Evolutionary conservation across 2,888 invertebrate species (phyloP).

Genomic region (Syrista parreyssii): DNA sequence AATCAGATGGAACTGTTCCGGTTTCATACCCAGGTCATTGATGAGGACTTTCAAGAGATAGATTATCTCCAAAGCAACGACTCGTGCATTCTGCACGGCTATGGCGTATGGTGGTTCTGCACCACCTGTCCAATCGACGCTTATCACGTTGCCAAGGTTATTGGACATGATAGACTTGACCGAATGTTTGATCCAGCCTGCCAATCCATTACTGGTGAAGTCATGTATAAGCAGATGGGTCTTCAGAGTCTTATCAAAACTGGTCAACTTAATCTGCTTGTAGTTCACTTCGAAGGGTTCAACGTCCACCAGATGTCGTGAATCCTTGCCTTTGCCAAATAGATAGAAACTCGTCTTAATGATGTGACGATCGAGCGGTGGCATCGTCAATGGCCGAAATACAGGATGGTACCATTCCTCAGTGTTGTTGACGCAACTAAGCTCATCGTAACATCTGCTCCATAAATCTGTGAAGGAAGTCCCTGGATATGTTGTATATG

Average conservation of each 20-base stretch:
- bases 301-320: constrained; percentile 28
- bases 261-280: constrained; percentile 16
- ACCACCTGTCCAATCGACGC: constrained; percentile 69
- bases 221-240: constrained; percentile 62
- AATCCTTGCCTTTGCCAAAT: constrained; percentile 36
- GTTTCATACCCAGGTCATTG: constrained; percentile 39
- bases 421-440: constrained; percentile 62
- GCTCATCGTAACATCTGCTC: constrained; percentile 56
- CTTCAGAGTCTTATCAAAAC: constrained; percentile 13
- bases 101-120: constrained; percentile 69
- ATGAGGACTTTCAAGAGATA: constrained; percentile 61
- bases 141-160: constrained; percentile 64
- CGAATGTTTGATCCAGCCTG: constrained; percentile 59
- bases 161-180: constrained; percentile 38
- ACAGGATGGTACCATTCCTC: constrained; percentile 61
- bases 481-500: background rate
- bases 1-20: constrained; percentile 65
- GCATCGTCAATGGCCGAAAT: constrained; percentile 59
- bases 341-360: constrained; percentile 64
- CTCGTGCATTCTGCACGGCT: constrained; percentile 70
- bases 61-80: constrained; percentile 69
- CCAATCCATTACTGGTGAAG: constrained; percentile 65
- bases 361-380: constrained; percentile 60
- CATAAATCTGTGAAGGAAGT: constrained; percentile 15
- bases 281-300: constrained; percentile 15